Evolutionary conservation across 2,113 vertebrate species (phyloP).

Genomic region (Tachysurus fulvidraco): DNA sequence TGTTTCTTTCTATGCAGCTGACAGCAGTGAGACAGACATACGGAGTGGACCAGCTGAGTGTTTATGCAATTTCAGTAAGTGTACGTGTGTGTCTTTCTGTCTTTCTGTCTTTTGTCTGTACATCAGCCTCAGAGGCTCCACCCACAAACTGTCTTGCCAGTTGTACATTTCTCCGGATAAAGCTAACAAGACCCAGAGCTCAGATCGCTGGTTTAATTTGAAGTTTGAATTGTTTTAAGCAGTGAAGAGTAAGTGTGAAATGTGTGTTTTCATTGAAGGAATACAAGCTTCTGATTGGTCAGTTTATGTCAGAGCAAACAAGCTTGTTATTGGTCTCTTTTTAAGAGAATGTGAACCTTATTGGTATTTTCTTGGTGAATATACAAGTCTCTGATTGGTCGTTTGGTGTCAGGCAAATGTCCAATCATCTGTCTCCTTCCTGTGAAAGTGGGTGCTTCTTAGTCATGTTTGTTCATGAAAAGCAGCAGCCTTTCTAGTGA

Average conservation of each 20-base stretch:
- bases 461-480: background rate
- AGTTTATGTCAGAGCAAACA: too few species aligned
- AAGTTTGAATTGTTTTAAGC: background rate
- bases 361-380: background rate
- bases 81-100: background rate
- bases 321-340: background rate
- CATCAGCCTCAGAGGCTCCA: background rate
- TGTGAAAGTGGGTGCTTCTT: background rate
- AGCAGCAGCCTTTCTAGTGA: background rate
- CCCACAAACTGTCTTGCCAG: background rate
- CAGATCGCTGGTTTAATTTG: background rate
- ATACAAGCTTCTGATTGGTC: background rate
- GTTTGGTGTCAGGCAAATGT: background rate
- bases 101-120: background rate
- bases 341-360: background rate
- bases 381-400: background rate
- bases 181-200: background rate
- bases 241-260: background rate
- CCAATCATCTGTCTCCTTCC: background rate
- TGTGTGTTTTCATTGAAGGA: background rate
- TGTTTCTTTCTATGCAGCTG: background rate
- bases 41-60: background rate
- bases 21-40: background rate
- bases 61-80: slow-evolving; percentile 32
- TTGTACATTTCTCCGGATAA: background rate